Conservation (phyloP, 2,113 vertebrate species). For the Sinocyclocheilus rhinocerous region DNA sequence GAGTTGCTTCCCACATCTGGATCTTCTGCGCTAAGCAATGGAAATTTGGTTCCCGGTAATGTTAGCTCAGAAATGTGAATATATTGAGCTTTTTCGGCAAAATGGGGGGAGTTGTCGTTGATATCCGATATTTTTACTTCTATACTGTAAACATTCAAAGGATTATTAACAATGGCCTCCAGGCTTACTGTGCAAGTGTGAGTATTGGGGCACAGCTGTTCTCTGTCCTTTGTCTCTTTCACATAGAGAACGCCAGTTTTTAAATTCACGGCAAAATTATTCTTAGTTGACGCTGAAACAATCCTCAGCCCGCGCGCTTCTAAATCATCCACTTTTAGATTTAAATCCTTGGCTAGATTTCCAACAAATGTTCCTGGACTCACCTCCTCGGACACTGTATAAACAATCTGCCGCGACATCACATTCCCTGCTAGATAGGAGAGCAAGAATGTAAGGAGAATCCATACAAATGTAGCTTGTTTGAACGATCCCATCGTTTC, state of each 20-base stretch:
- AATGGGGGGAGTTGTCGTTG: background rate
- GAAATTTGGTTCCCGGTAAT: constrained; percentile 61
- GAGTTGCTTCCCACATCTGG: constrained; percentile 68
- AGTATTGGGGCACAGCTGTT: background rate
- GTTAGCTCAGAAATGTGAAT: background rate
- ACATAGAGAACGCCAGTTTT: background rate
- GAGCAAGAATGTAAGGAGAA: background rate
- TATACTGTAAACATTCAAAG: background rate
- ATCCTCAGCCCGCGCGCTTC: background rate
- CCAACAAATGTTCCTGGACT: background rate
- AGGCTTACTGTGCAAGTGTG: background rate
- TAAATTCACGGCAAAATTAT: background rate
- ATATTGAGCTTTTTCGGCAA: background rate
- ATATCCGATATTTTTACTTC: background rate
- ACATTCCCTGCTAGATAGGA: background rate
- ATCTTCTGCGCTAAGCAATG: constrained; percentile 66
- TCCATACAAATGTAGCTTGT: background rate
- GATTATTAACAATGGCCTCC: background rate
- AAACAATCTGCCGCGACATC: background rate
- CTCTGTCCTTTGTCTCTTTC: background rate
- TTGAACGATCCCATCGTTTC: background rate
- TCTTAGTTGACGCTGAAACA: background rate
- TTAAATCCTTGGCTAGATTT: background rate
- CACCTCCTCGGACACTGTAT: background rate
- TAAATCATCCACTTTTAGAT: background rate